Evolutionary conservation across 2,888 invertebrate genomes (phyloP).

Genomic region (Vanessa cardui): DNA sequence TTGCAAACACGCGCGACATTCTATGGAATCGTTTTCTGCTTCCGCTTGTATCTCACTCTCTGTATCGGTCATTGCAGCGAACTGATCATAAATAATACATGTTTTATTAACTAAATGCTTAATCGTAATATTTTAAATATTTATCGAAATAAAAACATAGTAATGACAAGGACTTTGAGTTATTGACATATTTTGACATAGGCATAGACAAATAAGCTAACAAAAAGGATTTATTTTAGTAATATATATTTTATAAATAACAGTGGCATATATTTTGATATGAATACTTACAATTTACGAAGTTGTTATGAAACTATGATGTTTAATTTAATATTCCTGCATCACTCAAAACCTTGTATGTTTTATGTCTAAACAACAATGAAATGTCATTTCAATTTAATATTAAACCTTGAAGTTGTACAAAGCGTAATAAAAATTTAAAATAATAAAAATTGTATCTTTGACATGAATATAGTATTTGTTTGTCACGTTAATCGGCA

Average conservation of each 20-base stretch:
- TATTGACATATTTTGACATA: conserved; percentile 37
- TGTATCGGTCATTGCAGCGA: conserved; percentile 30
- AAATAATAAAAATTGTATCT: neutral
- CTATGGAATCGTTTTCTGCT: conserved; percentile 36
- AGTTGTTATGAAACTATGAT: neutral
- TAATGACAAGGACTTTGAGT: conserved; percentile 15
- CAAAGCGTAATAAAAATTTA: neutral
- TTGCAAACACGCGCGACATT: conserved; percentile 66
- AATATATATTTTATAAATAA: neutral
- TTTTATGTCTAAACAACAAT: conserved; percentile 1
- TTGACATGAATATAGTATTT: neutral
- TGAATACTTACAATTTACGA: neutral
- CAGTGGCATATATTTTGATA: neutral
- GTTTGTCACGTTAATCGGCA: neutral
- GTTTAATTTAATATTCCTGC: neutral
- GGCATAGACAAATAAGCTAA: conserved; percentile 35
- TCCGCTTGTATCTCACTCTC: conserved; percentile 7
- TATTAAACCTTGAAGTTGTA: conserved; percentile 4
- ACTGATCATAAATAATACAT: conserved; percentile 21
- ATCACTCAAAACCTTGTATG: neutral
- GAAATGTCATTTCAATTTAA: neutral
- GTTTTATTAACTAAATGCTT: conserved; percentile 24
- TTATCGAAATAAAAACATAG: conserved; percentile 4
- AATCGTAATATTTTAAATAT: conserved; percentile 9
- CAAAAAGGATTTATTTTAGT: conserved; percentile 23